A percentile compares a stretch with the other conserved stretches of the same genome.
These are phyloP conservation scores for Diaperis boleti DNA, from an alignment of 2,888 invertebrate genomes.

Conservation along the genomic window DNA sequence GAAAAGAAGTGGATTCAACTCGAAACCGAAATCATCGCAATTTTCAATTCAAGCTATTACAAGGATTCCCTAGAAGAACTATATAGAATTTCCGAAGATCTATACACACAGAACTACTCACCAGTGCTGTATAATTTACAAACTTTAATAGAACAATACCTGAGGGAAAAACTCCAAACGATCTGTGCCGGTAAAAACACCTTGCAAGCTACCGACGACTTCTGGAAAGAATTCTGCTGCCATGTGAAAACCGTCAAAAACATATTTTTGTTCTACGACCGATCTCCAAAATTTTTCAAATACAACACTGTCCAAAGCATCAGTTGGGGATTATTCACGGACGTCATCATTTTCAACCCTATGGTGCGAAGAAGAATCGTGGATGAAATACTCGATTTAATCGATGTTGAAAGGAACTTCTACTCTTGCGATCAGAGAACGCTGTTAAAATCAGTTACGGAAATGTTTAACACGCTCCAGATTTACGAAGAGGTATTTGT, in stretches of 20 bases:
- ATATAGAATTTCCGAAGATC: constrained; percentile 94
- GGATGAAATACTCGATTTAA: constrained; percentile 87
- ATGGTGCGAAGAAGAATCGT: constrained; percentile 89
- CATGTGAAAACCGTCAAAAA: constrained; percentile 98
- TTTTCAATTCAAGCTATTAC: constrained; percentile 89
- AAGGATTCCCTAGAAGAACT: constrained; percentile 90
- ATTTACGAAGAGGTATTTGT: constrained; percentile 89
- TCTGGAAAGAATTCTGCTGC: constrained; percentile 93
- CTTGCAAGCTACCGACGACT: constrained; percentile 87
- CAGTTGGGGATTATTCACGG: constrained; percentile 91
- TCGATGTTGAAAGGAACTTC: constrained; percentile 91
- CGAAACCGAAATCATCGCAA: constrained; percentile 90
- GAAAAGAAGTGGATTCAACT: constrained; percentile 91
- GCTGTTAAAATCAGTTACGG: constrained; percentile 87
- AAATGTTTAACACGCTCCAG: constrained; percentile 95
- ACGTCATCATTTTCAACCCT: constrained; percentile 88
- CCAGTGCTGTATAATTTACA: constrained; percentile 84
- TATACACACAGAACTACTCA: constrained; percentile 65
- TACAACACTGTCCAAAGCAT: constrained; percentile 92
- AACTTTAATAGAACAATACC: constrained; percentile 84
- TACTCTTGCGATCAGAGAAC: constrained; percentile 84
- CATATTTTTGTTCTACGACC: constrained; percentile 95
- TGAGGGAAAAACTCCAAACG: constrained; percentile 86
- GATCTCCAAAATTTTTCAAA: constrained; percentile 94
- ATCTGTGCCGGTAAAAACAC: constrained; percentile 88